Evolutionary conservation across 2,797 vertebrate genomes (phyloP).

Genomic region (Eurystomus glaucurus): DNA sequence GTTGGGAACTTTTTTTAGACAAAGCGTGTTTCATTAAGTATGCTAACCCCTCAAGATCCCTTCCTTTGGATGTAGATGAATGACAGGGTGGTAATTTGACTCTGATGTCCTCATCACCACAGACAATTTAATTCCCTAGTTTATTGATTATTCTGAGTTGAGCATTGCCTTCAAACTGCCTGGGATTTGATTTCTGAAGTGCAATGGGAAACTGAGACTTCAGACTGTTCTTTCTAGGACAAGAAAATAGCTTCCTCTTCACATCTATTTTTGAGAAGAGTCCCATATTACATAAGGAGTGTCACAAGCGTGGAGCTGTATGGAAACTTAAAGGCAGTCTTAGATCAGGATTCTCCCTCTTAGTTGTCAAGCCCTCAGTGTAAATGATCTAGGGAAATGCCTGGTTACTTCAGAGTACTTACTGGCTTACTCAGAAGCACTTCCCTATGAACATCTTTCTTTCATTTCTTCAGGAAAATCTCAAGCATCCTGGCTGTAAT

Average conservation of each 20-base stretch:
- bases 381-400: background rate
- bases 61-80: background rate
- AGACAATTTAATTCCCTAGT: slow-evolving; percentile 1
- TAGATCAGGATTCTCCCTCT: slow-evolving; percentile 28
- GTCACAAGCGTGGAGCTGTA: background rate
- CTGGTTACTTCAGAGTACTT: slow-evolving; percentile 31
- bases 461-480: background rate
- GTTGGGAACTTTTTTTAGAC: background rate
- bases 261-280: slow-evolving; percentile 33
- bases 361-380: background rate
- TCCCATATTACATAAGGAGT: slow-evolving; percentile 16
- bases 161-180: background rate
- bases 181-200: slow-evolving; percentile 19
- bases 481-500: background rate
- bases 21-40: background rate
- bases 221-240: slow-evolving; percentile 24
- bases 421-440: background rate
- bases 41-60: background rate
- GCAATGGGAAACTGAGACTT: background rate
- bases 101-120: background rate
- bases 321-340: slow-evolving; percentile 12
- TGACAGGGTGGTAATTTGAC: background rate
- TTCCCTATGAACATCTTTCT: background rate
- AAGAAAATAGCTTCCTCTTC: slow-evolving; percentile 34
- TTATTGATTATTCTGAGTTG: slow-evolving; percentile 5